phyloP scores from a whole-genome alignment of 2,888 invertebrate species.

The Balanococcus diminutus region DNA sequence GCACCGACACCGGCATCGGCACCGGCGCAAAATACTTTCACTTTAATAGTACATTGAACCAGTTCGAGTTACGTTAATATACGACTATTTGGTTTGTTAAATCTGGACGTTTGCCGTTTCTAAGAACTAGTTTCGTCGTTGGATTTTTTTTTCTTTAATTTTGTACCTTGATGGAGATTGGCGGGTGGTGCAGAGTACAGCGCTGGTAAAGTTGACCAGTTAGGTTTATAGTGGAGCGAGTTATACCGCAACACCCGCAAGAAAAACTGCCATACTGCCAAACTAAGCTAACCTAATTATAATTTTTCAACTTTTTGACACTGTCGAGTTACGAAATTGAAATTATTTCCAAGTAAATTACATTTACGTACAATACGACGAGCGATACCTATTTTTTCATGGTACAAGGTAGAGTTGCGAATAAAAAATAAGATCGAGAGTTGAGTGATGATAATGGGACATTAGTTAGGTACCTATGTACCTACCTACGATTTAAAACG shows the following conservation, averaged over 20 bases:
- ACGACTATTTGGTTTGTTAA: not conserved
- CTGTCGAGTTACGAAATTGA: not conserved
- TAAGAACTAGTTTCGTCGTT: slow-evolving; percentile 4
- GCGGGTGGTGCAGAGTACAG: not conserved
- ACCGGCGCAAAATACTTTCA: slow-evolving; percentile 20
- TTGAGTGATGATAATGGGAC: not conserved
- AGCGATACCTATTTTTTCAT: not conserved
- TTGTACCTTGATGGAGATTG: slow-evolving; percentile 5
- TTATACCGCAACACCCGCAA: slow-evolving; percentile 41
- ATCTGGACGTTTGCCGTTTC: not conserved
- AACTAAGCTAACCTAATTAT: not conserved
- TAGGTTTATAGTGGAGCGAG: too few relatives aligned
- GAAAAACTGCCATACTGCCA: not conserved
- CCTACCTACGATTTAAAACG: not conserved
- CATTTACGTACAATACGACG: not conserved
- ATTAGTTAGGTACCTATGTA: too few relatives aligned
- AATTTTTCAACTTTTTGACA: slow-evolving; percentile 17
- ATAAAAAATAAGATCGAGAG: not conserved
- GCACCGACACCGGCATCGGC: too few relatives aligned
- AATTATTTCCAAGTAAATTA: not conserved
- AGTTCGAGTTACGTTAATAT: slow-evolving; percentile 37
- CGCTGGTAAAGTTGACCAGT: not conserved
- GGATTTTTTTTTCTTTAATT: not conserved
- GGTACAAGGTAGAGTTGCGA: slow-evolving; percentile 1
- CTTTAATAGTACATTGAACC: slow-evolving; percentile 36